phyloP scores from a whole-genome alignment of 2,797 vertebrate species.

The Mustela erminea region DNA sequence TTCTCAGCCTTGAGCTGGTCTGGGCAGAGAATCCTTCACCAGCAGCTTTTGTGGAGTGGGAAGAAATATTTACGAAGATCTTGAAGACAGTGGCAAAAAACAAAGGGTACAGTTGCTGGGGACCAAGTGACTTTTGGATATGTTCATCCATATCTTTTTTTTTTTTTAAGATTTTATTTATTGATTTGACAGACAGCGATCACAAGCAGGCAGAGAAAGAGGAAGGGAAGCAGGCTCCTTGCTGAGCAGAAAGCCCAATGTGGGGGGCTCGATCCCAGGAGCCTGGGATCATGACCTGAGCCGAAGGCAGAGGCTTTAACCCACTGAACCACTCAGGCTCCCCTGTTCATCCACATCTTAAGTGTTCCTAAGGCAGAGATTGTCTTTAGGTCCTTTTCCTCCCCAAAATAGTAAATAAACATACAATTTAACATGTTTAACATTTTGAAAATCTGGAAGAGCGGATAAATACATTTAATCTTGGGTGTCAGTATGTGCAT shows the following conservation, averaged over 20 bases:
- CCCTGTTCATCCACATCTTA: not conserved
- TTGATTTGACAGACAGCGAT: too few species aligned
- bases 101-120: not conserved
- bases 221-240: too few species aligned
- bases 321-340: too few species aligned
- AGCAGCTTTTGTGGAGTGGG: not conserved
- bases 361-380: not conserved
- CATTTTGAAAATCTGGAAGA: constrained; percentile 11
- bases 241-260: too few species aligned
- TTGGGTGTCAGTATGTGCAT: not conserved
- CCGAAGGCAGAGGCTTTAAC: too few species aligned
- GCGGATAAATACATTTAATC: not conserved
- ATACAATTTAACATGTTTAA: not conserved
- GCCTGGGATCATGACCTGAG: too few species aligned
- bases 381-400: not conserved
- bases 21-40: not conserved
- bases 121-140: not conserved
- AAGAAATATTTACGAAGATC: not conserved
- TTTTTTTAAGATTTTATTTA: too few species aligned
- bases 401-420: not conserved
- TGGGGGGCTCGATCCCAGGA: too few species aligned
- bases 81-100: not conserved
- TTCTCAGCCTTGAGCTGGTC: not conserved
- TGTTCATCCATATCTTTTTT: not conserved
- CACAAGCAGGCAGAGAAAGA: too few species aligned